Evolutionary conservation across 2,797 vertebrate genomes (phyloP).

Genomic region (Pogonophryne albipinna): DNA sequence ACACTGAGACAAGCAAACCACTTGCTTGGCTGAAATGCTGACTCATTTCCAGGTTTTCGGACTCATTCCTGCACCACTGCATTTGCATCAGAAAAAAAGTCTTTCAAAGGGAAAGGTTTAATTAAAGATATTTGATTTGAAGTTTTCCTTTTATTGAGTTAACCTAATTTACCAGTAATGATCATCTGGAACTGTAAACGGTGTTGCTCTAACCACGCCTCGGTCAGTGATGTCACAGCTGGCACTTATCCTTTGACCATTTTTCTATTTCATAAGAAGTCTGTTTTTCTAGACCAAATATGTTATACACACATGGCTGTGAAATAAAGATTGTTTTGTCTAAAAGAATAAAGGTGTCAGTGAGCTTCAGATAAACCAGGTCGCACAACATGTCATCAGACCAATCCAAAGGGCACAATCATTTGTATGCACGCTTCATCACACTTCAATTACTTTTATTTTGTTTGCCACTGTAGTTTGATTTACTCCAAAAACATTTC

Average conservation of each 20-base stretch:
- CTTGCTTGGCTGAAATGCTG: too few species aligned
- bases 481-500: slow-evolving; percentile 25
- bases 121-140: neutral
- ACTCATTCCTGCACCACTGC: too few species aligned
- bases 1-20: too few species aligned
- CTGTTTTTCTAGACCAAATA: neutral
- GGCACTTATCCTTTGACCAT: too few species aligned
- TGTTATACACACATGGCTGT: neutral
- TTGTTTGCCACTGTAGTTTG: neutral
- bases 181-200: neutral
- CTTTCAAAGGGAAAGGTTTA: neutral
- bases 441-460: neutral
- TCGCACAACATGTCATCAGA: neutral
- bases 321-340: slow-evolving; percentile 2
- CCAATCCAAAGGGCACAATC: neutral
- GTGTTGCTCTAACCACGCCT: neutral
- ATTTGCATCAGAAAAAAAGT: neutral
- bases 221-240: neutral
- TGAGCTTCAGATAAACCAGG: neutral
- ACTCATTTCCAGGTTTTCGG: too few species aligned
- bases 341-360: neutral
- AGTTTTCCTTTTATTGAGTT: neutral
- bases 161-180: neutral
- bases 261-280: neutral
- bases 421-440: too few species aligned